Base-by-base conservation (phyloP, 2,888 invertebrate genomes). In the Hypomecis punctinalis region DNA sequence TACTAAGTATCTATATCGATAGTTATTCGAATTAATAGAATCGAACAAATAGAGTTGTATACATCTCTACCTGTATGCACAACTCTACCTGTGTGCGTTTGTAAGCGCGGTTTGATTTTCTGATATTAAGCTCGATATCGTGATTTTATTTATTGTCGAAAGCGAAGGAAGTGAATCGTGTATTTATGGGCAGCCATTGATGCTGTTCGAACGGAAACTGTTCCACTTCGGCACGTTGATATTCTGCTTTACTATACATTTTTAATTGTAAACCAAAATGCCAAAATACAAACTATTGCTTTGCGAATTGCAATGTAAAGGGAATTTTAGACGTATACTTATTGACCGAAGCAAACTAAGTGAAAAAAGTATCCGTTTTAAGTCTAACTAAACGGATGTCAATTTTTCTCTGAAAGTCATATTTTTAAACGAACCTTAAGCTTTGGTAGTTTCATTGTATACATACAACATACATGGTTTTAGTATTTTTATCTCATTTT, bases 121-220 rank as follows among this genome's bases (percentile, higher is more conserved):
- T 59, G 61, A 66, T 56, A 52, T 56, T 63, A 62, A 61, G 53
- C 61, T 60, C 56, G 59, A 52, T 65, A 54, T 52, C 69, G 40
- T 40, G 55, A 62, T 66, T 66, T 66, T 59, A 69, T 69, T 64
- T 67, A 68, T 66, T 59, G 64, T 63, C 52, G 52, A 56, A 61
- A 55, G 59, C 68, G 51, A 63, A 65, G 66, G 62, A 69, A 67
- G 68, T 65, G 58, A 53, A 62, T 68, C 63, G 63, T 63, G 57
- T 57, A 67, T 66, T 71, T 69, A 63, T 63, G 52, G 59, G 43
- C 52, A 5, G 39, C 63, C 66, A 67, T 70, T 64, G 67, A 60
- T 59, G 53, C 48, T 64, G 42, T 45, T 58, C 33, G 54, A 63
- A 62, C 61, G 55, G 61, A 64, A 66, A 63, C 56, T 53, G 49